Base-by-base conservation (phyloP, 2,113 vertebrate genomes). In the Thymallus thymallus region DNA sequence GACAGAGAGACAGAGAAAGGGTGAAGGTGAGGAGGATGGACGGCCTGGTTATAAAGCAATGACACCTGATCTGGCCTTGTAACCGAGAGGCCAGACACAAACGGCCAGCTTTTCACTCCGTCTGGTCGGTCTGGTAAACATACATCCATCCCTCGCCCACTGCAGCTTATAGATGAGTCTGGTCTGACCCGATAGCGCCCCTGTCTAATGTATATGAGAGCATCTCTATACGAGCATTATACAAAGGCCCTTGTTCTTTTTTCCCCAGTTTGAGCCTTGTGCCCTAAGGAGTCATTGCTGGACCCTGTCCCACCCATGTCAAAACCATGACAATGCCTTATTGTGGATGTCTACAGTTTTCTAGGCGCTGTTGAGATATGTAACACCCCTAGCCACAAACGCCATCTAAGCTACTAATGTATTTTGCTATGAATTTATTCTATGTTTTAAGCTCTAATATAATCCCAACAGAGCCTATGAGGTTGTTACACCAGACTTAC, bases 31-130 rank as follows among this genome's bases (percentile, higher is more conserved):
- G 69, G 84, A 81, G 80, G 83, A 82, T 68, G 72, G 48, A 18
- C 76, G 29, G 20, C 77, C 83, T 72, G 71, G 77, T 90, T 92
- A 92, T 92, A 86, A 90, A 89, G 88, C 80, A 85, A 83, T 81
- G 92, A 91, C 88, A 94, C 81, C 84, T 56, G 88, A 94, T 89
- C 89, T 30, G 71, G 23, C 22, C 18, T 62, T 32, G 91, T 91
- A 93, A 91, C 86, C 79, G 91, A 91, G 88, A 89, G 71, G 69
- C 73, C 77, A 69, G 78, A 88, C 79, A 85, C 80, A 83, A 88
- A 84, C 71, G 32, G 84, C 75, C 74, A 51, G 14, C 81, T 85
- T 80, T 81, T 84, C 78, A 48, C 77, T 76, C 71, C 74, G 89
- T 90, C 89, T 41, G 2, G 9, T 41, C 2, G 35, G 35, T 41